A percentile compares a stretch with the other conserved stretches of the same genome.
Evolutionary conservation across 2,113 vertebrate genomes (phyloP).

Genomic region (Malaclemys terrapin): DNA sequence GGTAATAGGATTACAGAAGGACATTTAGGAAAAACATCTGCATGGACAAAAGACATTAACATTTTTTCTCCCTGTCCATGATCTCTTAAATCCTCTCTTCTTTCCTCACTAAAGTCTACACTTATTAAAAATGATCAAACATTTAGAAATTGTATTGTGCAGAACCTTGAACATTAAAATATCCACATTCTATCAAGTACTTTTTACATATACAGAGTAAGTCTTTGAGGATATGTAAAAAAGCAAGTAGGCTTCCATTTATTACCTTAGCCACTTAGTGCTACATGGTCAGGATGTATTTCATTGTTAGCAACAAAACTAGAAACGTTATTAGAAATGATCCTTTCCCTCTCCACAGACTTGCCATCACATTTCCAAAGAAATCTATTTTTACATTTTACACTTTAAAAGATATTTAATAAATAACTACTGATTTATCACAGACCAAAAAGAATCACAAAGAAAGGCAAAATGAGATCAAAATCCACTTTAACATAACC

Average conservation of each 20-base stretch:
- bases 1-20: neutral
- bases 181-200: neutral
- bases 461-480: neutral
- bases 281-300: neutral
- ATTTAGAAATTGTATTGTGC: neutral
- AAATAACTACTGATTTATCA: neutral
- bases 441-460: neutral
- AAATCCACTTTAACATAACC: neutral
- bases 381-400: neutral
- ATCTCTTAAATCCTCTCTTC: neutral
- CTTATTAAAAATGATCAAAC: neutral
- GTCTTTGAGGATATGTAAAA: neutral
- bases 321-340: neutral
- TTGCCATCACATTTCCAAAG: neutral
- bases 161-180: neutral
- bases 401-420: neutral
- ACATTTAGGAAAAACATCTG: neutral
- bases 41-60: neutral
- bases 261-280: neutral
- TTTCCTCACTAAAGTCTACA: neutral
- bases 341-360: neutral
- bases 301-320: neutral
- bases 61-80: accelerated
- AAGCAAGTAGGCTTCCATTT: neutral
- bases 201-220: neutral